Evolutionary conservation across 1,140 invertebrate genomes (phyloP).

Genomic region (Leptinotarsa texana): DNA sequence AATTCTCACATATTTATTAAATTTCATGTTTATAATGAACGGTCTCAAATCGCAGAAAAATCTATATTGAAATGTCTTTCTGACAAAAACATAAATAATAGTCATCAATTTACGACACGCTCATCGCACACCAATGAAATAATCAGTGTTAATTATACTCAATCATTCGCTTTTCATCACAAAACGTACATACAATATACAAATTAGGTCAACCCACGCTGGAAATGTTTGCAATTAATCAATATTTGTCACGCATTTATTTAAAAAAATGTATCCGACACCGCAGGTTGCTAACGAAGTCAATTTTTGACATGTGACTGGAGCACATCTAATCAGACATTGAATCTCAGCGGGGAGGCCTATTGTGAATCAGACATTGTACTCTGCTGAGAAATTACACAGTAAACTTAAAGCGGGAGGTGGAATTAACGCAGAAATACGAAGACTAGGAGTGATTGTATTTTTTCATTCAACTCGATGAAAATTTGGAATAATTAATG

Average conservation of each 20-base stretch:
- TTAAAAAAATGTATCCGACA: slow-evolving; percentile 13
- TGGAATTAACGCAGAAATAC: neutral
- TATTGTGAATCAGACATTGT: slow-evolving; percentile 21
- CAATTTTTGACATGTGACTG: slow-evolving; percentile 26
- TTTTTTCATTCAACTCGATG: too few species aligned
- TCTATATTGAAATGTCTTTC: too few species aligned
- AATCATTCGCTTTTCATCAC: neutral
- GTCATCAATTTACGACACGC: too few species aligned
- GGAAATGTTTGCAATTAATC: slow-evolving; percentile 16
- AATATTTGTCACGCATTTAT: slow-evolving; percentile 22
- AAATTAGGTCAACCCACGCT: neutral
- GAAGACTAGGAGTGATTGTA: too few species aligned
- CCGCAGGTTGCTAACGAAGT: slow-evolving; percentile 26
- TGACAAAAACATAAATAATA: too few species aligned
- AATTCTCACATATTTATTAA: too few species aligned
- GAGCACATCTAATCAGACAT: slow-evolving; percentile 25
- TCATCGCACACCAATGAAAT: neutral
- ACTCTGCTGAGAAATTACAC: neutral
- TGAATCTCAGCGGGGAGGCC: slow-evolving; percentile 25
- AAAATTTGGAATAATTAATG: too few species aligned
- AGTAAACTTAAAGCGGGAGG: neutral
- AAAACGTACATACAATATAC: neutral
- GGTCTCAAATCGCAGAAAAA: too few species aligned
- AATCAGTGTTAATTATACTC: slow-evolving; percentile 1
- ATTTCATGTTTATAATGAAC: too few species aligned